Evolutionary conservation across 2,888 invertebrate genomes (phyloP).

Genomic region (Archips xylosteana): DNA sequence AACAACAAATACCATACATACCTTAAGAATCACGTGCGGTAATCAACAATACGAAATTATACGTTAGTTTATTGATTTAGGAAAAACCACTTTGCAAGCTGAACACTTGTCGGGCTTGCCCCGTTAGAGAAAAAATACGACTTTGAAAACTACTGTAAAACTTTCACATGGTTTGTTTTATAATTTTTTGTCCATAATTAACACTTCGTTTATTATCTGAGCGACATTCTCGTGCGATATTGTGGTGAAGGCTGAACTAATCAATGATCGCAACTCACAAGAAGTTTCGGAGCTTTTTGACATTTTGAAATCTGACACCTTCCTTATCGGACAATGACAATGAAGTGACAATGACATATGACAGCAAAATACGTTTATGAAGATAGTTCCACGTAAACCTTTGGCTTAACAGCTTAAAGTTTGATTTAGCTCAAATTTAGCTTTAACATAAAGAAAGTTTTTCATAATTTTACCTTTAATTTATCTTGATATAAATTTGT

Average conservation of each 20-base stretch:
- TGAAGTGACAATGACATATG: neutral
- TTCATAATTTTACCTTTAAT: no score
- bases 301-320: neutral
- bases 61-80: conserved; percentile 11
- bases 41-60: neutral
- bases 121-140: neutral
- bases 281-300: neutral
- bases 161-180: neutral
- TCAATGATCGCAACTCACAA: neutral
- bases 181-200: neutral
- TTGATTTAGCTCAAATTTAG: no score
- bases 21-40: conserved; percentile 5
- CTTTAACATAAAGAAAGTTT: no score
- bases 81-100: conserved; percentile 5
- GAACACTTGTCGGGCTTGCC: neutral
- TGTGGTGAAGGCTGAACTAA: neutral
- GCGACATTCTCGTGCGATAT: neutral
- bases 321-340: neutral
- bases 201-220: neutral
- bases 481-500: no score
- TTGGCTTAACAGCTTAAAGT: no score
- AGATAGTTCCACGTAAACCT: neutral
- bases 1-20: neutral
- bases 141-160: neutral
- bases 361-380: neutral